phyloP scores from a whole-genome alignment of 2,888 invertebrate species.

The Thereva unica region DNA sequence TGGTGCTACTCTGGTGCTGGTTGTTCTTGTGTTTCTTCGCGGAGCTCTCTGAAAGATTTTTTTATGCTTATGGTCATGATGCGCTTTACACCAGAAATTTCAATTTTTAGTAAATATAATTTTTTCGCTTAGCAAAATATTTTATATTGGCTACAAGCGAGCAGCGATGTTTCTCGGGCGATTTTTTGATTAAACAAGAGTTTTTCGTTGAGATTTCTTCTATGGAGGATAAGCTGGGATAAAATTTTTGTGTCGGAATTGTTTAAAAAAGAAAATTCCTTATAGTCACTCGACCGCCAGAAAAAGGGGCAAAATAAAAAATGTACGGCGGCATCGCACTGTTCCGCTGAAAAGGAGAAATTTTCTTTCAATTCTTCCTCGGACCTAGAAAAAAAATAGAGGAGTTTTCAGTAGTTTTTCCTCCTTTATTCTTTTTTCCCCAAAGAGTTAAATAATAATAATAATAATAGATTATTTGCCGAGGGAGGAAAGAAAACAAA shows the following conservation, averaged over 20 bases:
- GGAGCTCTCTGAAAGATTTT: constrained; percentile 3
- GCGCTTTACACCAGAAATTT: neutral
- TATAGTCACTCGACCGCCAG: constrained; percentile 14
- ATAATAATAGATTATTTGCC: too few relatives aligned
- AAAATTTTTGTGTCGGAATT: neutral
- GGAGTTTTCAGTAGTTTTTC: too few relatives aligned
- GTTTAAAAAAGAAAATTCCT: constrained; percentile 10
- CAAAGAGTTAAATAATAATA: too few relatives aligned
- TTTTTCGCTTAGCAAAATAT: neutral
- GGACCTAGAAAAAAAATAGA: constrained; percentile 15
- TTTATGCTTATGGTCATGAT: neutral
- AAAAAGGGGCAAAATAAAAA: constrained; percentile 2
- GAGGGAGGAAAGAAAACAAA: too few relatives aligned
- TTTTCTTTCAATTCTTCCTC: constrained; percentile 28
- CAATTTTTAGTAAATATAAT: neutral
- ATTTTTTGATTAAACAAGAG: too few relatives aligned
- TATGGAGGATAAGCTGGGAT: neutral
- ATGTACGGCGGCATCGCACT: constrained; percentile 6
- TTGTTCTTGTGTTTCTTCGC: constrained; percentile 20
- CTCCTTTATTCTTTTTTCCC: too few relatives aligned
- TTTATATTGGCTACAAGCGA: too few relatives aligned
- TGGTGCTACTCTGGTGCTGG: constrained; percentile 33
- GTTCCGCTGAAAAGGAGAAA: constrained; percentile 24
- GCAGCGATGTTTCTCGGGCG: too few relatives aligned
- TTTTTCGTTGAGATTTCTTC: neutral